Base-by-base conservation (phyloP, 1,140 invertebrate genomes). In the Agrilus planipennis region DNA sequence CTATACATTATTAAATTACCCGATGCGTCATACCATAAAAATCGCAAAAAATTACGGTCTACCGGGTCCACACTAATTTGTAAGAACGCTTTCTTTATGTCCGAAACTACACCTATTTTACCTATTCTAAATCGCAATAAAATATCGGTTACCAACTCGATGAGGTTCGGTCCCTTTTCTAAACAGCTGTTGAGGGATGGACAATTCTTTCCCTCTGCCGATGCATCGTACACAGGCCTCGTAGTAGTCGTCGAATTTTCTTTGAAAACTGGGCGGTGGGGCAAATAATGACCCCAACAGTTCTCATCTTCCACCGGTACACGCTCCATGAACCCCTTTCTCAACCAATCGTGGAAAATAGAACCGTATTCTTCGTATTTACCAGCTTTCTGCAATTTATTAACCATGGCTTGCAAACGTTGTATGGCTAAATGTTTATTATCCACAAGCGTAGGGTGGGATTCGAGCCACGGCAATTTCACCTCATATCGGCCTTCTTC, bases 1-100 rank as follows among this genome's bases (percentile, higher is more conserved):
- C 23, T 27, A 27, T 27, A 27, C 7, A 27, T 27, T 7, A 27
- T 12, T 27, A 9, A 7, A 9, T 12, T 27, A 9, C 23, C 23
- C 12, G 7, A 9, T 9, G 23, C 7, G 12, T 27, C 23, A 7
- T 9, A 7, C 23, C 23, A 27, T 27, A 27, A 27, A 27, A 27
- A 27, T 9, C 23, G 23, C 12, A 27, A 12, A 27, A 27, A 7
- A 27, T 27, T 12, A 27, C 23, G 23, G 12, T 27, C 23, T n/a
- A n/a, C 20, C 14, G 34, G 10, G 20, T 18, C 2, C 17, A 57
- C n/a, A 6, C 12, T 28, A 10, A 68, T 60, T 41, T 61, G 54
- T 7, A 61, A 43, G 49, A 69, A 68, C 0, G 58, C 64, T 22
- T 60, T 61, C 21, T 47, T 43, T 3, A 68, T 65, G 36, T 68